A percentile compares a stretch with the other conserved stretches of the same genome.
Evolutionary conservation across 1,140 invertebrate species (phyloP).

Genomic region (Drosophila watanabei): DNA sequence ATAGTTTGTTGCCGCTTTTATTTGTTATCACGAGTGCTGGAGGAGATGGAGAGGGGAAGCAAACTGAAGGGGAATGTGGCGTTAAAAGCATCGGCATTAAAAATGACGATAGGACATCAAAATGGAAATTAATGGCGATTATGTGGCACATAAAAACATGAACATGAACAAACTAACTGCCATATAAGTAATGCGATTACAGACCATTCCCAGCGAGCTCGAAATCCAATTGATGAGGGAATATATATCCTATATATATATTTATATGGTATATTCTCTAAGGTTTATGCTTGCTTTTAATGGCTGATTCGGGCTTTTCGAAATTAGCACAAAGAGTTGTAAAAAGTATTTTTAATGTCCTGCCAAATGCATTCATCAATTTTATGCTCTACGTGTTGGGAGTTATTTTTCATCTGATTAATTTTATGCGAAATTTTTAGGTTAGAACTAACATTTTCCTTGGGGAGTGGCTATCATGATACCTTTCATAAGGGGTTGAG

Average conservation of each 20-base stretch:
- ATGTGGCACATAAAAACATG: constrained; percentile 55
- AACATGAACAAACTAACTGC: constrained; percentile 40
- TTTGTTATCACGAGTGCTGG: constrained; percentile 36
- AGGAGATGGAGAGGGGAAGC: too few relatives aligned
- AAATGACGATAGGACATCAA: constrained; percentile 64
- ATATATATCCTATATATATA: neutral
- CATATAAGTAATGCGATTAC: constrained; percentile 61
- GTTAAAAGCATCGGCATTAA: constrained; percentile 77
- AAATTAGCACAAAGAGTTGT: constrained; percentile 14
- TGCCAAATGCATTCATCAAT: constrained; percentile 24
- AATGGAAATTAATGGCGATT: constrained; percentile 62
- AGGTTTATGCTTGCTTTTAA: constrained; percentile 36
- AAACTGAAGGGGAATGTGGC: constrained; percentile 18
- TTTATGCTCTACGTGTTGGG: neutral
- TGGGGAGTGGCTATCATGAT: neutral
- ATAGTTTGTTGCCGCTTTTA: constrained; percentile 76
- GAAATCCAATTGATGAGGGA: constrained; percentile 38
- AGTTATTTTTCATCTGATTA: neutral
- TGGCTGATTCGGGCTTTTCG: constrained; percentile 11
- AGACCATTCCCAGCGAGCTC: constrained; percentile 5
- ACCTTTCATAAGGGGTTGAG: neutral
- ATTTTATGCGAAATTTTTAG: neutral
- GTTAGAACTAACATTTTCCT: neutral
- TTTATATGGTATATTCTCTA: constrained; percentile 1
- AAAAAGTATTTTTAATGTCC: constrained; percentile 14